Conservation (phyloP, 1,140 invertebrate genomes). For the Aethina tumida region DNA sequence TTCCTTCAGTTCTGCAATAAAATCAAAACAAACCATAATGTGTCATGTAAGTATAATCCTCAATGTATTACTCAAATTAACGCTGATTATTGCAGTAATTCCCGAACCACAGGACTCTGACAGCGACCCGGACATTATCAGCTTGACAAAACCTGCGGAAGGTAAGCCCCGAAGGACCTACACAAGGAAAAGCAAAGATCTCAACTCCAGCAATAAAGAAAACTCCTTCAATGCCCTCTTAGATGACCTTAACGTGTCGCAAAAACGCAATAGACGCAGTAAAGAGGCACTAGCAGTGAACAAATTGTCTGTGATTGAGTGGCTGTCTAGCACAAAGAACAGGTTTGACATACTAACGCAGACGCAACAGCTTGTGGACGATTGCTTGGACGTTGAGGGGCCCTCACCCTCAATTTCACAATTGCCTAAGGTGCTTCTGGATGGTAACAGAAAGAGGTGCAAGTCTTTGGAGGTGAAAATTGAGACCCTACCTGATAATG, state of each 20-base stretch:
- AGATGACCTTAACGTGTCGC: conserved; percentile 13
- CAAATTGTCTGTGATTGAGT: background rate
- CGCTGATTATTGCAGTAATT: too few species aligned
- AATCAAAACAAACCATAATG: too few species aligned
- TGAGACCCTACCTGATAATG: conserved; percentile 5
- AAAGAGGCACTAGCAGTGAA: conserved; percentile 2
- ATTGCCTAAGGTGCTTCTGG: too few species aligned
- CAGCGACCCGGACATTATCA: too few species aligned
- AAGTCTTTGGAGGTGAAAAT: conserved; percentile 13
- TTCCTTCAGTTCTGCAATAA: too few species aligned
- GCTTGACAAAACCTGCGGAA: too few species aligned
- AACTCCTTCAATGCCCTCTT: too few species aligned
- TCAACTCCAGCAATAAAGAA: conserved; percentile 6
- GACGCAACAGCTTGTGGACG: conserved; percentile 8
- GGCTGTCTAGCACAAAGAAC: conserved; percentile 8
- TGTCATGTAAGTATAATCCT: too few species aligned
- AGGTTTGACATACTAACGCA: conserved; percentile 15
- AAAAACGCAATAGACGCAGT: conserved; percentile 11
- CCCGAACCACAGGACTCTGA: too few species aligned
- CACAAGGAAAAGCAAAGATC: conserved; percentile 4
- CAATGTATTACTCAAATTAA: too few species aligned
- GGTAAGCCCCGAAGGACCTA: too few species aligned
- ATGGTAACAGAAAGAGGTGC: conserved; percentile 6
- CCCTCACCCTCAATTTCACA: background rate
- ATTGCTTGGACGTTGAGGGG: conserved; percentile 1